phyloP scores from a whole-genome alignment of 2,797 vertebrate species.

The Echeneis naucrates region DNA sequence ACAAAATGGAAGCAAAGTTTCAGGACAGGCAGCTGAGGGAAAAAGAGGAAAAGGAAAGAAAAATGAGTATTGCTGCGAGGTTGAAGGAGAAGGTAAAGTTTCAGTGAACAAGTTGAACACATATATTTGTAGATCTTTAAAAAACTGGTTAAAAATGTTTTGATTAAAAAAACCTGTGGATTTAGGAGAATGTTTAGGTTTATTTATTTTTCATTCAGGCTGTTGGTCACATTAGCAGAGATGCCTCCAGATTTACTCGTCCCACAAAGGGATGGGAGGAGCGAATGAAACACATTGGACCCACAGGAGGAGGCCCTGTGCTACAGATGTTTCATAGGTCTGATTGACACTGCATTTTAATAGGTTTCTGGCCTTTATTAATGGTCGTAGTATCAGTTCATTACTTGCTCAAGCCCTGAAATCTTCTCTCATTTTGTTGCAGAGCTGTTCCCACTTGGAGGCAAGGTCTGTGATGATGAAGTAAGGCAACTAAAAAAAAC shows the following conservation, averaged over 20 bases:
- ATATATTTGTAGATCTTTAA: too few species aligned
- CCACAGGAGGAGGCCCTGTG: slow-evolving; percentile 75
- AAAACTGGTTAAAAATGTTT: too few species aligned
- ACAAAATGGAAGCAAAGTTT: slow-evolving; percentile 85
- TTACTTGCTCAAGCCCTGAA: neutral
- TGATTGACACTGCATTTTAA: neutral
- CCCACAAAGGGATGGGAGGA: slow-evolving; percentile 88
- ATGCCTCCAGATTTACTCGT: slow-evolving; percentile 82
- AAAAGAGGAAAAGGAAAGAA: slow-evolving; percentile 83
- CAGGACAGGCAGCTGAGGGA: slow-evolving; percentile 85
- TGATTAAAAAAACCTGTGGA: neutral
- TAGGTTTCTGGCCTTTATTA: neutral
- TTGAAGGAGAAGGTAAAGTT: slow-evolving; percentile 88
- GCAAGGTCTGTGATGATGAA: slow-evolving; percentile 80
- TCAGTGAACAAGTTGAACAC: neutral
- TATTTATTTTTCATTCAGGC: slow-evolving; percentile 75
- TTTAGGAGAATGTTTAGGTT: neutral
- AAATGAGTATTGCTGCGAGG: slow-evolving; percentile 82
- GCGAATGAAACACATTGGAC: slow-evolving; percentile 74
- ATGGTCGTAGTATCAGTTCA: neutral
- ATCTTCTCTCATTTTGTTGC: slow-evolving; percentile 52
- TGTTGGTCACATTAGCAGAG: slow-evolving; percentile 81
- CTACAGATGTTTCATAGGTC: slow-evolving; percentile 85
- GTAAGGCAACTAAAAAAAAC: neutral
- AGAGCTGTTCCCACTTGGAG: slow-evolving; percentile 90